phyloP scores from a whole-genome alignment of 2,888 invertebrate genomes.

The Mamestra brassicae region DNA sequence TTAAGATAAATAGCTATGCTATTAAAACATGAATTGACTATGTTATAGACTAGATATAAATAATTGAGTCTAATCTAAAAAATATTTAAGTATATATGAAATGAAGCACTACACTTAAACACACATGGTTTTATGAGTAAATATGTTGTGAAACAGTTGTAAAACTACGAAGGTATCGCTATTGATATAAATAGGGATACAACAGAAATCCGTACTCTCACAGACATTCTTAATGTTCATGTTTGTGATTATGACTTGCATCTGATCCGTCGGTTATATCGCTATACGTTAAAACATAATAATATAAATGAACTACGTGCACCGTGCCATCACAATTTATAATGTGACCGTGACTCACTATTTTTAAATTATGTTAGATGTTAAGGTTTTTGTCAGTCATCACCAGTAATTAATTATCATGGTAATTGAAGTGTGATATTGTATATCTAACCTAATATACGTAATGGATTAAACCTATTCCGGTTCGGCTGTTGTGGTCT shows the following conservation, averaged over 20 bases:
- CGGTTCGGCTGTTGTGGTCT: constrained; percentile 83
- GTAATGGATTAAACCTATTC: constrained; percentile 88
- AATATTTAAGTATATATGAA: constrained; percentile 41
- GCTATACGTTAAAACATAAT: constrained; percentile 51
- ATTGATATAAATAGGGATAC: constrained; percentile 40
- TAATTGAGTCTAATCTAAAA: constrained; percentile 56
- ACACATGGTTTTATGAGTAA: constrained; percentile 32
- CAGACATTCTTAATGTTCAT: constrained; percentile 43
- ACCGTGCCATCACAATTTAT: constrained; percentile 83
- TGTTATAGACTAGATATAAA: constrained; percentile 59
- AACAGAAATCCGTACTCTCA: constrained; percentile 41
- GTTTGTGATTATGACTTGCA: constrained; percentile 29
- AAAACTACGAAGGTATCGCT: constrained; percentile 51
- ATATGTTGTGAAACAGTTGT: constrained; percentile 51
- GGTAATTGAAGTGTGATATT: constrained; percentile 72
- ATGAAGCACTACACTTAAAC: constrained; percentile 51
- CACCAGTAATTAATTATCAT: constrained; percentile 72
- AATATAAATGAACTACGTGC: constrained; percentile 81
- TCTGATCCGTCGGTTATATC: constrained; percentile 22
- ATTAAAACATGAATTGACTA: constrained; percentile 69
- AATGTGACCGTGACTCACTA: constrained; percentile 76
- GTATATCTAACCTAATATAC: constrained; percentile 85
- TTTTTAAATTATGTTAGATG: constrained; percentile 76
- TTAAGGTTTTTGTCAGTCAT: constrained; percentile 74
- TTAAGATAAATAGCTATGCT: constrained; percentile 67